phyloP scores from a whole-genome alignment of 1,140 invertebrate species.

The Leptinotarsa defecta region DNA sequence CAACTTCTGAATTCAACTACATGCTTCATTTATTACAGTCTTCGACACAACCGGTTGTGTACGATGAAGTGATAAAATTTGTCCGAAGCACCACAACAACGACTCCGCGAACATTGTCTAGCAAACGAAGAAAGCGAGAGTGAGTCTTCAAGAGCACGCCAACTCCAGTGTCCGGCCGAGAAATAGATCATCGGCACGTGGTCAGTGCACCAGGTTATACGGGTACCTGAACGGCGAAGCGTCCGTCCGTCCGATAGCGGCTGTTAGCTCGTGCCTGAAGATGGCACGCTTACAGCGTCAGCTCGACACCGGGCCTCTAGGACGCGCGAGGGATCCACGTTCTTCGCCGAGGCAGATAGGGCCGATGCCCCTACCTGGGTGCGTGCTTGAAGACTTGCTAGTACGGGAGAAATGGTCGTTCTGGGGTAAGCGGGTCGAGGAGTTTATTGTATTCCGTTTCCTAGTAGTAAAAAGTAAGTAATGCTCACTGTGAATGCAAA shows the following conservation, averaged over 20 bases:
- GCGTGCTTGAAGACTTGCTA: not conserved
- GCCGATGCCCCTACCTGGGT: not conserved
- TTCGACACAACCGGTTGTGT: no score
- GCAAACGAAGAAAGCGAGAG: not conserved
- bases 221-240: conserved; percentile 23
- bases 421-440: no score
- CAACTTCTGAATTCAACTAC: no score
- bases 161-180: not conserved
- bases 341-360: conserved; percentile 17
- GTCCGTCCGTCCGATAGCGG: conserved; percentile 23
- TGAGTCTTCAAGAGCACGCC: not conserved
- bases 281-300: conserved; percentile 30
- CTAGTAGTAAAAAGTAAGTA: no score
- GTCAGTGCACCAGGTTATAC: conserved; percentile 27
- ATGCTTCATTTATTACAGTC: no score
- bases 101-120: not conserved
- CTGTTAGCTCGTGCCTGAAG: conserved; percentile 35
- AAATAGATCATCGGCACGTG: conserved; percentile 29
- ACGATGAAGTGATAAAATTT: no score
- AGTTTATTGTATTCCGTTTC: no score
- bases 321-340: conserved; percentile 22
- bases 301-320: conserved; percentile 17
- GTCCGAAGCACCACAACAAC: no score
- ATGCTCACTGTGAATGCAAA: no score
- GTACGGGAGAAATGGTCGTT: not conserved